Conservation (phyloP, 2,797 vertebrate genomes). For the Scolopax bukidnonensis region DNA sequence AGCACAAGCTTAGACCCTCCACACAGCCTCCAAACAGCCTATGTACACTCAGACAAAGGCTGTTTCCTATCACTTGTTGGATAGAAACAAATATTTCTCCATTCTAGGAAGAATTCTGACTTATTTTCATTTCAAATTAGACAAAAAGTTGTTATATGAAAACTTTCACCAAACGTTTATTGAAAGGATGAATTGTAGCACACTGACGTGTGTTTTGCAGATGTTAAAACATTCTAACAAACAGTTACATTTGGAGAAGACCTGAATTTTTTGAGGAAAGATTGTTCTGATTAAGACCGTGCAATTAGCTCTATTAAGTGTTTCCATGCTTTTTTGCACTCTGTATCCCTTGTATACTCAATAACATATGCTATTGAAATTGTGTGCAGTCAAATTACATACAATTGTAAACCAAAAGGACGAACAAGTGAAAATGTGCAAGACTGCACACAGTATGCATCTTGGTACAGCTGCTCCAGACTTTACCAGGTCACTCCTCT, state of each 20-base stretch:
- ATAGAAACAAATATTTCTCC: not conserved
- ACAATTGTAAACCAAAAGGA: not conserved
- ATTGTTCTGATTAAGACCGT: not conserved
- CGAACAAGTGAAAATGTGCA: not conserved
- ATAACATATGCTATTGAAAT: not conserved
- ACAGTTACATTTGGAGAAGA: conserved; percentile 5
- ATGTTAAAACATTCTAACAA: conserved; percentile 25
- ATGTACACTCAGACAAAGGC: not conserved
- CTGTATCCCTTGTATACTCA: not conserved
- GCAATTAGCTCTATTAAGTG: not conserved
- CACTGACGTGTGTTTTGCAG: not conserved
- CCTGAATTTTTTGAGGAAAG: not conserved
- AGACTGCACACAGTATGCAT: not conserved
- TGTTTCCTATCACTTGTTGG: not conserved
- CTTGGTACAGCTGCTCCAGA: not conserved
- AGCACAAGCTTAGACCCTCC: not conserved
- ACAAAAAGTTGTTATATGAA: not conserved
- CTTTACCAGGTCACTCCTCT: not conserved
- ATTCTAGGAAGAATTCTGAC: not conserved
- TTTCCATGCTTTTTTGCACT: not conserved
- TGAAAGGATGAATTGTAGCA: not conserved
- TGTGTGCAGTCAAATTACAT: not conserved
- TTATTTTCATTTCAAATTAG: conserved; percentile 5
- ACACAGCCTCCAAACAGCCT: not conserved
- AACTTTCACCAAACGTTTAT: conserved; percentile 10